phyloP scores from a whole-genome alignment of 2,113 vertebrate species.

The Atherinomorus stipes region DNA sequence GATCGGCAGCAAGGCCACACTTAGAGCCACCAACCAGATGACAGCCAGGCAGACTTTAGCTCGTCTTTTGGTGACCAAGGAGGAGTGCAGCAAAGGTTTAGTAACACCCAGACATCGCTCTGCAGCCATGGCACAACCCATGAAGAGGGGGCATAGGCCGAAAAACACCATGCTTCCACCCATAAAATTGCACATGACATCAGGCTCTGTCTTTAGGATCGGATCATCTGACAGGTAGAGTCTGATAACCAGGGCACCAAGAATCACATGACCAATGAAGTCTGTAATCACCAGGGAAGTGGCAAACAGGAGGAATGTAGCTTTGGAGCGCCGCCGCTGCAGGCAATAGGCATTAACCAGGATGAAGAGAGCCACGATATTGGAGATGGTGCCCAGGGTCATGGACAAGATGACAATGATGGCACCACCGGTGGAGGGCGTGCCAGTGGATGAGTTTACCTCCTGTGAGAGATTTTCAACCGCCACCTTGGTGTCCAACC shows the following conservation, averaged over 20 bases:
- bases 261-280: slow-evolving; percentile 88
- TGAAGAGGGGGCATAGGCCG: slow-evolving; percentile 89
- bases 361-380: slow-evolving; percentile 88
- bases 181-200: slow-evolving; percentile 87
- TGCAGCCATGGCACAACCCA: slow-evolving; percentile 90
- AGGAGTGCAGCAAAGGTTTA: slow-evolving; percentile 86
- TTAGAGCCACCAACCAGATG: slow-evolving; percentile 83
- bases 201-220: slow-evolving; percentile 61
- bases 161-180: slow-evolving; percentile 94
- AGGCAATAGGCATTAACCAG: slow-evolving; percentile 84
- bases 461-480: slow-evolving; percentile 30
- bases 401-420: slow-evolving; percentile 86
- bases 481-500: slow-evolving; percentile 41
- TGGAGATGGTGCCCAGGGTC: slow-evolving; percentile 89
- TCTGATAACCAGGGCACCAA: slow-evolving; percentile 86
- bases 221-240: slow-evolving; percentile 80
- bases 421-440: too few relatives aligned
- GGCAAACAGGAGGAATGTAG: slow-evolving; percentile 89
- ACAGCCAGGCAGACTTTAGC: slow-evolving; percentile 80
- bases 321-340: slow-evolving; percentile 85
- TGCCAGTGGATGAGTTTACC: slow-evolving; percentile 58
- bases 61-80: slow-evolving; percentile 83
- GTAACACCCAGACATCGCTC: slow-evolving; percentile 91
- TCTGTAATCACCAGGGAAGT: slow-evolving; percentile 88
- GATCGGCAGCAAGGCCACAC: slow-evolving; percentile 86